Conservation (phyloP, 2,888 invertebrate species). For the Aelia acuminata region DNA sequence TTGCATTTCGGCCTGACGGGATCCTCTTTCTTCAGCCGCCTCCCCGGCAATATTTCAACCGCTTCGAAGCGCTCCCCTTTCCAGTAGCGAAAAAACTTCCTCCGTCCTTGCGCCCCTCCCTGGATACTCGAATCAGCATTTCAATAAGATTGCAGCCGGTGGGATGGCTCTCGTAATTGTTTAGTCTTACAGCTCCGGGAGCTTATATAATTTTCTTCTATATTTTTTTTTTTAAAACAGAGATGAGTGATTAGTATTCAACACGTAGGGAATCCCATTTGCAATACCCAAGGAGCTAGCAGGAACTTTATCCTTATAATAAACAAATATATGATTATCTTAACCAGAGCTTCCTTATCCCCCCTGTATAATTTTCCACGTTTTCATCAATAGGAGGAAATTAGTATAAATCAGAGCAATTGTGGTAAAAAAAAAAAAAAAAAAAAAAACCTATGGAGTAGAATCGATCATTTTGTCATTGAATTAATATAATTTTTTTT, state of each 20-base stretch:
- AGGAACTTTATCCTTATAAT: background rate
- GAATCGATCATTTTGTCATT: background rate
- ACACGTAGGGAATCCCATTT: background rate
- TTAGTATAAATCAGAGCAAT: background rate
- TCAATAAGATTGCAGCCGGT: background rate
- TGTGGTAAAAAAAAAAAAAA: too few relatives aligned
- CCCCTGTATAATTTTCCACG: background rate
- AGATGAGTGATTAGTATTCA: conserved; percentile 2
- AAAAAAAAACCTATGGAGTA: too few relatives aligned
- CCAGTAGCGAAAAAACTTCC: background rate
- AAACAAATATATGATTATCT: background rate
- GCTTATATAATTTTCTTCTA: background rate
- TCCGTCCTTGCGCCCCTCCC: background rate
- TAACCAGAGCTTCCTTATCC: background rate
- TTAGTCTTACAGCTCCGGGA: background rate
- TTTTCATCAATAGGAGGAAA: background rate
- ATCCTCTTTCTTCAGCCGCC: conserved; percentile 42
- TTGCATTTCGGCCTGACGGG: conserved; percentile 35
- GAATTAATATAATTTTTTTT: too few relatives aligned
- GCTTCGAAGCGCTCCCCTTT: background rate
- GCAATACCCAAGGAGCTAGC: background rate
- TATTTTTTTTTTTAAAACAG: background rate
- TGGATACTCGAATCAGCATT: conserved; percentile 28
- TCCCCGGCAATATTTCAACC: conserved; percentile 27
- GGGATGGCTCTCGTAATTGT: background rate